Evolutionary conservation across 2,888 invertebrate genomes (phyloP), one percentile per base, ranked within the genome.

Genomic region (Dicycla oo): DNA sequence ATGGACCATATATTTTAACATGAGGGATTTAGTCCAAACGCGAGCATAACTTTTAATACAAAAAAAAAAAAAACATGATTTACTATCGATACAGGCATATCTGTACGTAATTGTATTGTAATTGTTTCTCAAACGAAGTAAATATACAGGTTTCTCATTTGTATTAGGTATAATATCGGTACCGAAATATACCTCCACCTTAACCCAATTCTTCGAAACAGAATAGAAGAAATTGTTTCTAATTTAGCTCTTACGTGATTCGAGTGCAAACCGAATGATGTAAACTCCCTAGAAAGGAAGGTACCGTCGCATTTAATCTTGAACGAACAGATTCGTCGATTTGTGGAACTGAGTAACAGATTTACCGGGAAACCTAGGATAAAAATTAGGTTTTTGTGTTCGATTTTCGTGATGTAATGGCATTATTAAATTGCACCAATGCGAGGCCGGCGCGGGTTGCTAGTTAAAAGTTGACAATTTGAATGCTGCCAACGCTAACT

Each of bases 221-320:
- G 45, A 72, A 64, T 64, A 58, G 64, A 65, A 47, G 51, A 30
- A 72, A 75, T 75, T 78, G 73, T 51, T 72, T 53, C 64, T 78
- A 78, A 78, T 78, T 75, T 60, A 72, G 53, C 40, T 60, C 47
- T 64, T 78, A 76, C 79, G 79, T 72, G 65, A 73, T 60, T 61
- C 26, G 73, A 78, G 53, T 64, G 47, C 34, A 64, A 78, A 78
- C 20, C 18, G 40, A 71, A 71, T 71, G 51, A 78, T 57, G 51
- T 62, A 45, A 57, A 63, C 57, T 70, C 7, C 7, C 18, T 47
- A n/a, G 76, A 49, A 66, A 51, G 63, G 69, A 76, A 45, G 43
- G 30, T 26, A 53, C 69, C 26, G 11, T 47, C 34, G 47, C 45
- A 63, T 71, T 58, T 45, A 57, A 57, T 63, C 26, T 64, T 43